Percentiles rank a stretch among this genome's conserved stretches.
Conservation (phyloP, 2,888 invertebrate species). For the Trisateles emortualis region DNA sequence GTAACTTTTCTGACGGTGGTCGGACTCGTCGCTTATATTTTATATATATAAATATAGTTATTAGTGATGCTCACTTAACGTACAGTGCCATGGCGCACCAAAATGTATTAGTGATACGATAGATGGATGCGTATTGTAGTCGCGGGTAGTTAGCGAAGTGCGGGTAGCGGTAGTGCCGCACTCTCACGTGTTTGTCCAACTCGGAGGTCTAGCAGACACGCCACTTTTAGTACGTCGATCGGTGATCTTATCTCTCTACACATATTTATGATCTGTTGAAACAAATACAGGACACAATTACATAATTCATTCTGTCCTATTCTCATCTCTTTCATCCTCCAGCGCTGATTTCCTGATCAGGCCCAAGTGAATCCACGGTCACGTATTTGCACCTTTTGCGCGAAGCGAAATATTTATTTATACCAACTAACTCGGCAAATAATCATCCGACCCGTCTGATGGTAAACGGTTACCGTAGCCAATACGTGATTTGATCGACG, state of each 20-base stretch:
- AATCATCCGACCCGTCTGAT: no score
- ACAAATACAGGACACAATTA: no score
- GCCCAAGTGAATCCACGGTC: no score
- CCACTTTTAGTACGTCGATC: background rate
- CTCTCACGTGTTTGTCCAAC: conserved; percentile 38
- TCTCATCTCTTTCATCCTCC: no score
- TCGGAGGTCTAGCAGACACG: background rate
- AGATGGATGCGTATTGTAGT: conserved; percentile 49
- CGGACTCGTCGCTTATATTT: conserved; percentile 39
- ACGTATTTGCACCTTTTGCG: no score
- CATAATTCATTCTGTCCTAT: no score
- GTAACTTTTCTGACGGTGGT: conserved; percentile 31
- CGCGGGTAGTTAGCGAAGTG: conserved; percentile 49
- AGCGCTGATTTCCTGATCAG: no score
- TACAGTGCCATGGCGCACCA: conserved; percentile 72
- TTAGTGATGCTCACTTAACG: conserved; percentile 59
- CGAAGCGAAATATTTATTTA: no score
- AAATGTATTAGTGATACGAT: conserved; percentile 61
- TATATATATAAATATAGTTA: conserved; percentile 48
- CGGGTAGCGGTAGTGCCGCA: conserved; percentile 46
- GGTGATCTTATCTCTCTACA: background rate
- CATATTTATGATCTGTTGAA: no score
- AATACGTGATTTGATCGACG: no score
- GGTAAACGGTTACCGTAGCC: no score
- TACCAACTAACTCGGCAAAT: no score